Evolutionary conservation across 1,140 invertebrate genomes (phyloP), one percentile per base, ranked within the genome.

Genomic region (Drosophila tristis): DNA sequence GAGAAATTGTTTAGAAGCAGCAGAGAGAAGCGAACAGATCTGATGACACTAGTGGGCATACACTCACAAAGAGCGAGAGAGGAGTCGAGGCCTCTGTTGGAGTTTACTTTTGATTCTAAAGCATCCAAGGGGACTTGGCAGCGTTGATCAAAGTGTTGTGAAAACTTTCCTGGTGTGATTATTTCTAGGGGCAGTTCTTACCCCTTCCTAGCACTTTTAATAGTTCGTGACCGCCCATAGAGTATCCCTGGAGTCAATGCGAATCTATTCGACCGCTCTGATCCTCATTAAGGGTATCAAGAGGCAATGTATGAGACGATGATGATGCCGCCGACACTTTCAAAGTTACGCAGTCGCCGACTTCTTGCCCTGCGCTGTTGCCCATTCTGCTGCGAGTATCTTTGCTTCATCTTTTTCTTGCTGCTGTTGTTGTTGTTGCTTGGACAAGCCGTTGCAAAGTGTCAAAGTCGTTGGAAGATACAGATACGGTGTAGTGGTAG

Each of bases 381-480:
- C 25, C 43, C 47, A 54, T 44, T 68, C 39, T 70, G 51, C 16
- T 53, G 16, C 16, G 60, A 49, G 61, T 51, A 16, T 26, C 56
- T 50, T 72, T 64, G 31, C 15, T 43, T 49, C 66, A 49, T 50
- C 31, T 56, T 71, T 71, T 44, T 31, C 45, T 44, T 9, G 31
- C 2, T 31, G 31, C 8, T 31, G 2, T 70, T 70, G 48, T 35
- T 31, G 51, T 29, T 9, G 31, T 6, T 35, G 31, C 35, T 39
- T 35, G 31, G 72, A 57, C 78, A 76, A 63, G 66, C 78, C 55
- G 80, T 56, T 61, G 67, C 42, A 68, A 85, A 75, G 80, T 84
- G 80, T 82, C 80, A 84, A 80, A 82, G 75, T 84, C 75, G 44
- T 6, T 9, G 13, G 42, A 47, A 39, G 35, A 13, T 39, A 39